phyloP scores from a whole-genome alignment of 2,888 invertebrate genomes.

The Agrotis ipsilon region DNA sequence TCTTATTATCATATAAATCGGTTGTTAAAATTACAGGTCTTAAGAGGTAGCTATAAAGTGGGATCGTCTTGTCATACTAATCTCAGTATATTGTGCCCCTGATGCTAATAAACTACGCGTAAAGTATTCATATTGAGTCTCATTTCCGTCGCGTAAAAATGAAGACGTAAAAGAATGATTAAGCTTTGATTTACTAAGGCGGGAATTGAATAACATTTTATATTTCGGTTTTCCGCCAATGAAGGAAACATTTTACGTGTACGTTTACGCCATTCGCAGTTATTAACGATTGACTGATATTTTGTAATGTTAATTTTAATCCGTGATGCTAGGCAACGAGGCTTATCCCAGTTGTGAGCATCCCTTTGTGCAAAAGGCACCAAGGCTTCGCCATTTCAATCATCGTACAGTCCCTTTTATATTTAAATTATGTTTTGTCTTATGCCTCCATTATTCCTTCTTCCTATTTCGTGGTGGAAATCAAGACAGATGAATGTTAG shows the following conservation, averaged over 20 bases:
- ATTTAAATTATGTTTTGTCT: background rate
- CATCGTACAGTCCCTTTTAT: too few relatives aligned
- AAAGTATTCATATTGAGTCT: conserved; percentile 10
- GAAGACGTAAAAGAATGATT: background rate
- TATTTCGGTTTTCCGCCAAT: background rate
- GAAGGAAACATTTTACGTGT: background rate
- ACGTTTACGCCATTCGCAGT: background rate
- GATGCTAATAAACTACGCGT: conserved; percentile 28
- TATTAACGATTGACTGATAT: background rate
- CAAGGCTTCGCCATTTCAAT: background rate
- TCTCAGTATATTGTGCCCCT: conserved; percentile 30
- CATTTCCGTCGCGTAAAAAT: conserved; percentile 27
- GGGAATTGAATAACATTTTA: background rate
- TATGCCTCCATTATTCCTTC: background rate
- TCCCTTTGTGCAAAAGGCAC: background rate
- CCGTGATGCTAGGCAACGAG: background rate
- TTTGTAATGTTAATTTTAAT: background rate
- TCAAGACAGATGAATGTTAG: background rate
- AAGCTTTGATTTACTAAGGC: conserved; percentile 3
- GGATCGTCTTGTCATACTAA: conserved; percentile 23
- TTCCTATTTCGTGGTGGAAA: background rate
- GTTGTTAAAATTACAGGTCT: conserved; percentile 9
- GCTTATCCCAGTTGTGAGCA: background rate
- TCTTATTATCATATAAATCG: conserved; percentile 42
- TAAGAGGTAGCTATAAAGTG: conserved; percentile 23